Conservation (phyloP, 1,140 invertebrate species). For the Halictus rubicundus region DNA sequence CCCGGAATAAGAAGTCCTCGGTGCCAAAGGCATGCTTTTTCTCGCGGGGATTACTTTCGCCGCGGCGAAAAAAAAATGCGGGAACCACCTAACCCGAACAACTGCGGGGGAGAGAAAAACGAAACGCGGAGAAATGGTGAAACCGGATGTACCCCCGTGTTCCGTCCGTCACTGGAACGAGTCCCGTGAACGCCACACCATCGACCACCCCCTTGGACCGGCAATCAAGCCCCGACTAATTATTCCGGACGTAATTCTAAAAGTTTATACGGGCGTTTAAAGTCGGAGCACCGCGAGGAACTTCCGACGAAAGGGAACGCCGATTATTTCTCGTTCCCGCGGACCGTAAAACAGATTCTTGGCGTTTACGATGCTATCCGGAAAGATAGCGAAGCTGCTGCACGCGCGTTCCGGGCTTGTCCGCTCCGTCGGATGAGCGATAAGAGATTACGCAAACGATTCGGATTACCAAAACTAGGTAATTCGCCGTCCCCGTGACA, state of each 20-base stretch:
- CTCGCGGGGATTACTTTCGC: constrained; percentile 54
- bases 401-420: neutral
- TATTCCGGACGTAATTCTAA: constrained; percentile 45
- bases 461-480: neutral
- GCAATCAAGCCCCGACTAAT: constrained; percentile 46
- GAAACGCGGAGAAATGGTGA: neutral
- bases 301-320: neutral
- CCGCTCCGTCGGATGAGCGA: neutral
- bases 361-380: neutral
- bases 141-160: neutral
- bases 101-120: neutral
- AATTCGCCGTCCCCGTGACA: neutral
- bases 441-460: neutral
- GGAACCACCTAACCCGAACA: neutral
- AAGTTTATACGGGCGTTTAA: constrained; percentile 47
- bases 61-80: neutral
- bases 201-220: neutral
- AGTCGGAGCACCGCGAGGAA: neutral
- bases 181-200: neutral
- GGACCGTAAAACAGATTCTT: constrained; percentile 39
- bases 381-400: neutral
- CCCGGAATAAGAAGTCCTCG: constrained; percentile 31
- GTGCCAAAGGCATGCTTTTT: constrained; percentile 42
- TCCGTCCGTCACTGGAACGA: constrained; percentile 10
- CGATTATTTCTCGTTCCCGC: constrained; percentile 32